Percentiles rank a stretch among this genome's conserved stretches.
These are phyloP conservation scores for Laupala kohalensis DNA, from an alignment of 1,140 invertebrate species.

Conservation along the genomic window DNA sequence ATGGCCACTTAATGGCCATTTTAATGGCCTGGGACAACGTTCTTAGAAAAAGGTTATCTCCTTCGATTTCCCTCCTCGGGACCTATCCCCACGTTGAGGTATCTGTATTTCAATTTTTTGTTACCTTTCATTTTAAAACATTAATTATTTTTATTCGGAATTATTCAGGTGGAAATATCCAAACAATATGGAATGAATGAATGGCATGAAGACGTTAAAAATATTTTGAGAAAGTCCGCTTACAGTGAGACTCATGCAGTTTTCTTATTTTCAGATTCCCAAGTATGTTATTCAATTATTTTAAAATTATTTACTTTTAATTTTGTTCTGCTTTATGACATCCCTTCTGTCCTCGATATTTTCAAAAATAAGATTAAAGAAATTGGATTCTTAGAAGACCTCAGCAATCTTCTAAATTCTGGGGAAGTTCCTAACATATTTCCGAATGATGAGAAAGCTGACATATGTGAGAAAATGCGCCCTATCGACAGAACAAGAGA, in stretches of 20 bases:
- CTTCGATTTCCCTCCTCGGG: too few relatives aligned
- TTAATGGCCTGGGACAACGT: too few relatives aligned
- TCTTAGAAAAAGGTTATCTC: too few relatives aligned
- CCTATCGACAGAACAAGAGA: constrained; percentile 80
- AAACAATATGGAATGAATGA: constrained; percentile 69
- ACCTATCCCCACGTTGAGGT: too few relatives aligned
- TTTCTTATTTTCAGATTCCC: constrained; percentile 80
- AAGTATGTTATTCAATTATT: constrained; percentile 36
- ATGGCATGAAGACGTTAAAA: constrained; percentile 85
- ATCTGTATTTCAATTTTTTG: too few relatives aligned
- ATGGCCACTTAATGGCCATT: too few relatives aligned
- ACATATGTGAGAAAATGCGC: constrained; percentile 90
- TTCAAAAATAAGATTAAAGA: constrained; percentile 61
- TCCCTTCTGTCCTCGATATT: background rate
- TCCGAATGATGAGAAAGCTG: constrained; percentile 73
- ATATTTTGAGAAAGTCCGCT: constrained; percentile 64
- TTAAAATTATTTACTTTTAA: background rate
- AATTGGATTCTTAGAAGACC: constrained; percentile 84
- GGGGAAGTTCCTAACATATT: constrained; percentile 91
- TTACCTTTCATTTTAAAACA: too few relatives aligned
- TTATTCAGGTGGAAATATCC: constrained; percentile 76
- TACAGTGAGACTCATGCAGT: constrained; percentile 75
- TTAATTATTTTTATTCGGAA: background rate
- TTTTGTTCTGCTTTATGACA: too few relatives aligned
- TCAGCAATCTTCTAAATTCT: constrained; percentile 85